These are phyloP conservation scores for Epicampocera succincta DNA, from an alignment of 2,888 invertebrate genomes.

Conservation along the genomic window DNA sequence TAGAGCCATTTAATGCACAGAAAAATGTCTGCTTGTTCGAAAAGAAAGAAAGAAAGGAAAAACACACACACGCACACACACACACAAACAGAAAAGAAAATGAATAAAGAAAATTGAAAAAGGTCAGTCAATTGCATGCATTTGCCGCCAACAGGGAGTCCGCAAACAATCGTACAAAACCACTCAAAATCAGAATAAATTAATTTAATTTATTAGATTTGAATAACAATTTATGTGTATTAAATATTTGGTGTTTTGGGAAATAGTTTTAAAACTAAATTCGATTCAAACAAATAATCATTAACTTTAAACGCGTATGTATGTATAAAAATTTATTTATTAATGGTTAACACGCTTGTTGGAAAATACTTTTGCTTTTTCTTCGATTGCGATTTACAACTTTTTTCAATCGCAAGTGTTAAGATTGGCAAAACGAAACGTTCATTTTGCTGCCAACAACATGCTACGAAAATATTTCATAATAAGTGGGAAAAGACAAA, in stretches of 20 bases:
- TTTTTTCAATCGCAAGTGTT: neutral
- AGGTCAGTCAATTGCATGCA: conserved; percentile 51
- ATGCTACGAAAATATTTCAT: neutral
- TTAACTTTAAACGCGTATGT: neutral
- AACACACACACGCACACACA: no score
- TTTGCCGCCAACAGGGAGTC: neutral
- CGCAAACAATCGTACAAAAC: conserved; percentile 5
- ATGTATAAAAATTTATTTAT: conserved; percentile 22
- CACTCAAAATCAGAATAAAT: conserved; percentile 24
- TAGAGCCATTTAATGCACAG: conserved; percentile 21
- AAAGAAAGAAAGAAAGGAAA: neutral
- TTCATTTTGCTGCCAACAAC: neutral
- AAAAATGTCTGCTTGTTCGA: neutral
- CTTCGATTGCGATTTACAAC: neutral
- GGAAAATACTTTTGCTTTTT: conserved; percentile 8
- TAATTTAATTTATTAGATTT: conserved; percentile 43
- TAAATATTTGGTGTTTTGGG: conserved; percentile 24
- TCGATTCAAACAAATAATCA: neutral
- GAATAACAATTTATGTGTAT: conserved; percentile 32
- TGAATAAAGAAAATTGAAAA: conserved; percentile 24
- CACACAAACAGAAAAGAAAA: neutral
- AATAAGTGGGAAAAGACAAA: no score
- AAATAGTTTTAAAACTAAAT: conserved; percentile 14
- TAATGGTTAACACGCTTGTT: conserved; percentile 53
- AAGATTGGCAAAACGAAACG: neutral